Base-by-base conservation (phyloP, 2,113 vertebrate species). In the Mesoclemmys tuberculata region DNA sequence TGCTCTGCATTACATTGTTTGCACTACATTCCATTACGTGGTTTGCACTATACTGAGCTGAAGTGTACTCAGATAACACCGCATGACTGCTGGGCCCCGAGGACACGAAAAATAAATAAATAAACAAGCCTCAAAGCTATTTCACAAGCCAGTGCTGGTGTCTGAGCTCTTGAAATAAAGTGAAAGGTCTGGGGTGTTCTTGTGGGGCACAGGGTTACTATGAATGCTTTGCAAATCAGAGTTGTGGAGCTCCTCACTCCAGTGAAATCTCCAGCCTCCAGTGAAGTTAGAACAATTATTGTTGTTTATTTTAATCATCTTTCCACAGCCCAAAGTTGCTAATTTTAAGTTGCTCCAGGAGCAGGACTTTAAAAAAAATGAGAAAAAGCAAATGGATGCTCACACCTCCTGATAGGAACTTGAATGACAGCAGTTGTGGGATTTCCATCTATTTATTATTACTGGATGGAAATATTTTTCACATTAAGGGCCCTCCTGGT, bases 31-130 rank as follows among this genome's bases (percentile, higher is more conserved):
- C 8, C 27, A 54, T 58, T 88, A 52, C 4, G 49, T 1, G 52
- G 38, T 22, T 89, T 85, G 55, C 21, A 22, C 14, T 31, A n/a
- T 22, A 41, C 2, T 41, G 56, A 91, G n/a, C 71, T 82, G 49
- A 97, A 96, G 77, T 82, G 90, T 90, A 49, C 80, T 89, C 52
- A 78, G 29, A 71, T 26, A 96, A 75, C 19, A 46, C 49, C 29
- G 38, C 29, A 64, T 89, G 48, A 78, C 88, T 83, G 80, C 29
- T 24, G 93, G 82, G 84, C 82, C 64, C 56, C 16, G 51, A 78
- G 14, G 78, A 10, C 24, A 92, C 64, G 46, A 92, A 95, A 46
- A 94, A 94, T 56, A 88, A 88, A 74, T 84, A 94, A 95, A 80
- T 74, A 90, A 87, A 94, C 46, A 86, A n/a, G 84, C 41, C 49